Evolutionary conservation across 2,797 vertebrate species (phyloP).

Genomic region (Schizopygopsis pylzovi): DNA sequence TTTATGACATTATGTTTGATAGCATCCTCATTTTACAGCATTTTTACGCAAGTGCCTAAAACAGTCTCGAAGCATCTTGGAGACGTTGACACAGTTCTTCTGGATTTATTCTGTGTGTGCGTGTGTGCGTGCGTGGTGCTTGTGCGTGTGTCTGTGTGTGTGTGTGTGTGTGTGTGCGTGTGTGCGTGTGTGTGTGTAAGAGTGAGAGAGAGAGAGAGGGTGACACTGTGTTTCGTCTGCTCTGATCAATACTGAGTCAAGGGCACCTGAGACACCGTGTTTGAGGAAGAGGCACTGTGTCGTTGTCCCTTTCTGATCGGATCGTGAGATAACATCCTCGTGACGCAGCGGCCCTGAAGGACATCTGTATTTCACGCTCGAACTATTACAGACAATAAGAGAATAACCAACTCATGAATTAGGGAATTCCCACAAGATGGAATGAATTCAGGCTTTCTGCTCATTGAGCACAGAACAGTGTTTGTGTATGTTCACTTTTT

Average conservation of each 20-base stretch:
- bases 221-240: conserved; percentile 34
- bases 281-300: conserved; percentile 55
- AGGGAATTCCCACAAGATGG: conserved; percentile 48
- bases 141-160: too few relatives aligned
- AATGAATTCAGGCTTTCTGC: conserved; percentile 11
- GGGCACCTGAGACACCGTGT: conserved; percentile 63
- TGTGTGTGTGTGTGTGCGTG: too few relatives aligned
- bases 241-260: conserved; percentile 73
- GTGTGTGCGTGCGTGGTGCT: not conserved
- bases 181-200: too few relatives aligned
- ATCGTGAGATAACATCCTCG: conserved; percentile 45
- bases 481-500: conserved; percentile 11
- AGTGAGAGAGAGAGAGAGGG: conserved; percentile 1
- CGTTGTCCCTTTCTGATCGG: conserved; percentile 53
- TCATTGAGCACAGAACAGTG: not conserved
- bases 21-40: too few relatives aligned
- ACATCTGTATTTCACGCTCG: conserved; percentile 32
- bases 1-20: too few relatives aligned
- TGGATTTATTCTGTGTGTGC: not conserved
- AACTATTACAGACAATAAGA: conserved; percentile 25
- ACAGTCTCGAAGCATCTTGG: too few relatives aligned
- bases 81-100: too few relatives aligned
- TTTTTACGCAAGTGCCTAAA: too few relatives aligned
- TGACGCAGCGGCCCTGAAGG: conserved; percentile 45
- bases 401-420: conserved; percentile 54